These are phyloP conservation scores for Phoeniculus purpureus DNA, from an alignment of 2,797 vertebrate genomes.

Conservation along the genomic window DNA sequence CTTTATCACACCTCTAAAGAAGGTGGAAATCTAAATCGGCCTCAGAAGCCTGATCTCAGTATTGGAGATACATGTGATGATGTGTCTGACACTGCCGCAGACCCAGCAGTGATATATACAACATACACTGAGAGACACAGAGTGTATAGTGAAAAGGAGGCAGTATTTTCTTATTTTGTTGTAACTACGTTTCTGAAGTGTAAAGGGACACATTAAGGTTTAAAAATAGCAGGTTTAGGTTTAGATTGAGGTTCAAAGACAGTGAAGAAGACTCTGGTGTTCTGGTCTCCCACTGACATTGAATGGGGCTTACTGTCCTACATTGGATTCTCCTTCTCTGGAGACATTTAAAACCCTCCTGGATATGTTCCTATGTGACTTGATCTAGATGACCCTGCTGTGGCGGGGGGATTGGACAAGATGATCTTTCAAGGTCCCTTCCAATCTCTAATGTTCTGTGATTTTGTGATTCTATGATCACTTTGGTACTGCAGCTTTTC, in stretches of 20 bases:
- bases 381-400: too few species aligned
- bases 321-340: too few species aligned
- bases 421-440: too few species aligned
- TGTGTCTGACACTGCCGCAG: not conserved
- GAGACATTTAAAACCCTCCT: too few species aligned
- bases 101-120: accelerated
- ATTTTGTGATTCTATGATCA: too few species aligned
- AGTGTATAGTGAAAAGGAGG: not conserved
- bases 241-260: not conserved
- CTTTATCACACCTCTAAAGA: not conserved
- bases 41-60: not conserved
- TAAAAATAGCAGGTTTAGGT: not conserved
- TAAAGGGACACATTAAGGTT: not conserved
- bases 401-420: too few species aligned
- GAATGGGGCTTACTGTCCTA: not conserved
- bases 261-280: not conserved
- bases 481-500: not conserved
- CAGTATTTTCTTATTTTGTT: not conserved
- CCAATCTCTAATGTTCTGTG: too few species aligned
- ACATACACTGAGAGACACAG: not conserved
- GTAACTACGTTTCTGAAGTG: not conserved
- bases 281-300: not conserved
- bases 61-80: not conserved
- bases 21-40: not conserved
- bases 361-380: too few species aligned